Base-by-base conservation (phyloP, 2,113 vertebrate species). In the Lepus timidus region DNA sequence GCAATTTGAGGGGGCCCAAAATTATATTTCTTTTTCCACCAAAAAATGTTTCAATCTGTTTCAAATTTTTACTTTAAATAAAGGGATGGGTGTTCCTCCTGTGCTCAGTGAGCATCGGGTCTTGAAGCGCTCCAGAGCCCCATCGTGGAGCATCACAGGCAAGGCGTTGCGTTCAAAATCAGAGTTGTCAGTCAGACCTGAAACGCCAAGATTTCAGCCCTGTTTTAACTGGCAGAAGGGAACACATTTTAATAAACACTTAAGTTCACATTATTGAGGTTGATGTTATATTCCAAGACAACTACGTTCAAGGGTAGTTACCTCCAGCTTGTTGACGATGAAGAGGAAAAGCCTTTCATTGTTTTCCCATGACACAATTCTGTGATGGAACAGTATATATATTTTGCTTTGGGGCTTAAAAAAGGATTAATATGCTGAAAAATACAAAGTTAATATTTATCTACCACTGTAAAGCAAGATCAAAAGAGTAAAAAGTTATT, bases 1-100 rank as follows among this genome's bases (percentile, higher is more conserved):
- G 97, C 98, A 98, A 97, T 98, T 98, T 98, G 97, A 98, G 97
- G 97, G 98, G 95, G 94, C 97, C 98, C 98, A 98, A 98, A 98
- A 98, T 98, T 97, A 97, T 98, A 98, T 98, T 98, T 98, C 97
- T 97, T 95, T 98, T 96, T 95, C 94, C 96, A 87, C 92, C 95
- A 91, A 97, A 97, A 98, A 98, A 98, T 94, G 96, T 98, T 98
- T 97, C 31, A 89, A 97, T 97, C 97, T 94, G 95, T 96, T 96
- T 98, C 96, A 95, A 58, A 97, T 96, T 96, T 97, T 98, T 98
- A 75, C 91, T 97, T 96, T 96, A 97, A 97, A 96, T 97, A 93
- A 98, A 97, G 95, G 96, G 96, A 83, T 82, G 92, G 95, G 73
- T 83, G 13, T 75, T 95, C 80, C 85, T 89, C 75, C 78, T 95